Base-by-base conservation (phyloP, 2,888 invertebrate genomes). In the Gymnocheta viridis region DNA sequence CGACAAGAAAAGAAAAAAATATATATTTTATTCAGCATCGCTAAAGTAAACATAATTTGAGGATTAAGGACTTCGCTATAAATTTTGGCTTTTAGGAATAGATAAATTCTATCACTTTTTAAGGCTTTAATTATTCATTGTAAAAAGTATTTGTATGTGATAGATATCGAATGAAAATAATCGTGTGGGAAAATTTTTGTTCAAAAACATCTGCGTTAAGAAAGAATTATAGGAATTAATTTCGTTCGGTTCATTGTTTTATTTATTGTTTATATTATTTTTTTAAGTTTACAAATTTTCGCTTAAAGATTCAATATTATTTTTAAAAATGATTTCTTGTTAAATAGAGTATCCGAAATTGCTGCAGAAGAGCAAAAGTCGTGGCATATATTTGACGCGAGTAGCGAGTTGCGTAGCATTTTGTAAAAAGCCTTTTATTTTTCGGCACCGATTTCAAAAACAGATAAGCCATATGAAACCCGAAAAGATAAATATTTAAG, bases 161-260 rank as follows among this genome's bases (percentile, higher is more conserved):
- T 62, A 49, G 73, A 67, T 67, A 44, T 60, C 9, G 9, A 70
- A 70, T 73, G 47, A 78, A 69, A 64, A 78, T 47, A 78, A 58
- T 62, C 29, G 62, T 24, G 17, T 83, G 73, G 67, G 73, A 72
- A 78, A 62, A 62, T 62, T 14, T 22, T n/a, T 35, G 17, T 67
- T 62, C 4, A n/a, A 60, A 51, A 67, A 73, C 82, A 82, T 78
- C 82, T 82, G 82, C 27, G 62, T 62, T 32, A 22, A 56, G 19
- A 67, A 41, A 35, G 54, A 35, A 69, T 73, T 82, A 29, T 54
- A 22, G 32, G 32, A 29, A 67, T 58, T 73, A 51, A 47, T 64
- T 69, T 69, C n/a, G 54, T 22, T 56, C 24, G 35, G 14, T 4
- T 62, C 12, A 41, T 22, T 44, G 12, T 32, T 14, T 47, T 27